Percentiles rank a stretch among this genome's conserved stretches.
These are phyloP conservation scores for Asbolus verrucosus DNA, from an alignment of 1,140 invertebrate species.

Conservation along the genomic window DNA sequence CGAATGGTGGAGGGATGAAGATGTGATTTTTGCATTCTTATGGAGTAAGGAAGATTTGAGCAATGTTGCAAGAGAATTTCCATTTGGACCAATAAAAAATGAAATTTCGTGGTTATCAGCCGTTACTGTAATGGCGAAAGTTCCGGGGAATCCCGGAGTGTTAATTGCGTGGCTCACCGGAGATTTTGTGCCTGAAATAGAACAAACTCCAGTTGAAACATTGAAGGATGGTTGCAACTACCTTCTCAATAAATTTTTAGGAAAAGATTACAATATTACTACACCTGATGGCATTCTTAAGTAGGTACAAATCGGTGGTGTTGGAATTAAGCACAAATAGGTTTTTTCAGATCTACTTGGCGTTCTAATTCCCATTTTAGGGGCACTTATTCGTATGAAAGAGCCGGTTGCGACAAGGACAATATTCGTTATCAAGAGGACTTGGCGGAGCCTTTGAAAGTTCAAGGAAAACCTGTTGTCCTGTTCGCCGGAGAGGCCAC, in stretches of 20 bases:
- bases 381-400: constrained; percentile 79
- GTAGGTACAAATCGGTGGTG: constrained; percentile 45
- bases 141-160: constrained; percentile 65
- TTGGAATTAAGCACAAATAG: no score
- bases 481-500: constrained; percentile 82
- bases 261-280: constrained; percentile 67
- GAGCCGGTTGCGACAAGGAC: constrained; percentile 70
- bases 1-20: constrained; percentile 71
- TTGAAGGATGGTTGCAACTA: constrained; percentile 65
- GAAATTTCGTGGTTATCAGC: constrained; percentile 9
- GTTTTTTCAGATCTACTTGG: constrained; percentile 74
- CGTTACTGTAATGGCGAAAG: constrained; percentile 34
- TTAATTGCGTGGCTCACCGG: constrained; percentile 71
- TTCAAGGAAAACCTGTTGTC: constrained; percentile 65
- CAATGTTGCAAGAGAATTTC: neutral
- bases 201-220: constrained; percentile 66
- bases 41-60: constrained; percentile 68
- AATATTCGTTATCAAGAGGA: constrained; percentile 60
- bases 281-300: constrained; percentile 64
- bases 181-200: constrained; percentile 67
- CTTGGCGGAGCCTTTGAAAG: constrained; percentile 69
- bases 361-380: constrained; percentile 73
- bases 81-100: constrained; percentile 8
- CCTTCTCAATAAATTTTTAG: constrained; percentile 65
- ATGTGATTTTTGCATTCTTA: constrained; percentile 67